phyloP scores from a whole-genome alignment of 1,140 invertebrate genomes.

The Trichonephila clavata region DNA sequence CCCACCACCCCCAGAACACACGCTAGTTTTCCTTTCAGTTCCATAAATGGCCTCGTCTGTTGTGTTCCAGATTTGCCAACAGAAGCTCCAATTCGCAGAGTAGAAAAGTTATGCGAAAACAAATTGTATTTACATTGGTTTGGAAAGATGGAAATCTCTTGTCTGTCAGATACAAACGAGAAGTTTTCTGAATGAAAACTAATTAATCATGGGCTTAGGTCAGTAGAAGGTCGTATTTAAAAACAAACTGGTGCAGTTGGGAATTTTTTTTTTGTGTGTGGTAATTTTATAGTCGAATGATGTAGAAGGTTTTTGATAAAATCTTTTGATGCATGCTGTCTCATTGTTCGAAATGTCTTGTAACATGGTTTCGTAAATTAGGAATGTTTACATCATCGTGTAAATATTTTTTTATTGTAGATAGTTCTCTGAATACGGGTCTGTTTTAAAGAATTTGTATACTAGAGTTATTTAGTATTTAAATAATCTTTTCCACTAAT shows the following conservation, averaged over 20 bases:
- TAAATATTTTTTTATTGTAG: no score
- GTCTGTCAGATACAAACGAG: neutral
- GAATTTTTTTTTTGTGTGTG: no score
- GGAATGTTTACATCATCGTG: no score
- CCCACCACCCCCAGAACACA: neutral
- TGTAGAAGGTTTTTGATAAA: no score
- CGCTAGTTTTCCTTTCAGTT: constrained; percentile 1
- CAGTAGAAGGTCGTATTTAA: neutral
- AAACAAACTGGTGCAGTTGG: neutral
- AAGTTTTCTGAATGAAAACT: neutral
- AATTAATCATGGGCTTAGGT: neutral
- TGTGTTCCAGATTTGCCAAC: neutral
- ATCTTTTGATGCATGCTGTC: no score
- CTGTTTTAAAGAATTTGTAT: no score
- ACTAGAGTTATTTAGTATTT: no score
- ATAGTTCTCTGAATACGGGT: no score
- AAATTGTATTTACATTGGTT: neutral
- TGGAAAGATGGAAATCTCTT: neutral
- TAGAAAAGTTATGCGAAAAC: neutral
- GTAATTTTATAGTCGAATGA: no score
- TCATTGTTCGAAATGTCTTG: no score
- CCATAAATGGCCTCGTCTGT: constrained; percentile 11
- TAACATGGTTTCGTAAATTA: no score
- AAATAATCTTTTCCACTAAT: no score
- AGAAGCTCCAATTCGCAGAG: neutral